Base-by-base conservation (phyloP, 1,140 invertebrate genomes). In the Scaptomyza hsui region DNA sequence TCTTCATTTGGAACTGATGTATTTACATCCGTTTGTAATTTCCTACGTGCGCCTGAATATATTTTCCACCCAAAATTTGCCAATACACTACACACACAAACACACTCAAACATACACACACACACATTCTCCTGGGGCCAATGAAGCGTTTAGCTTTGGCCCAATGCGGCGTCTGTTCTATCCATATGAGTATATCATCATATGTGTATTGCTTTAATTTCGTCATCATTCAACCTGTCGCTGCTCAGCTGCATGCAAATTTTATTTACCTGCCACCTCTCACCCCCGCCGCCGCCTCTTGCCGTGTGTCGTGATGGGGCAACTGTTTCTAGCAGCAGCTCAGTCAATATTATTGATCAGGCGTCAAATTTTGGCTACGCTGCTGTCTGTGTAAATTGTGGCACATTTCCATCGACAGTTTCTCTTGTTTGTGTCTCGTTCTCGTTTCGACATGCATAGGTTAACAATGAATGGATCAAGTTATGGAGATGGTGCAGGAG, bases 11-110 rank as follows among this genome's bases (percentile, higher is more conserved):
- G 49, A 64, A 81, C 82, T 78, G 75, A 86, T 86, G 82, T 75
- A 78, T 86, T 88, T 88, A 81, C 82, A 85, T 86, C 82, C 82
- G 82, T 78, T 88, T 81, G 82, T 77, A 88, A 86, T 86, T 88
- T 86, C 71, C 77, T 75, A 88, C 81, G 82, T 86, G 81, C 64
- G 77, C 81, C 63, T 64, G 70, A 78, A 86, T 78, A 86, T 72
- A 80, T 81, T 86, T 77, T 65, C 16, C 29, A 61, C 61, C 45
- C 47, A 68, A 79, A 68, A 68, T 56, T 15, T 81, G 24, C 32
- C 60, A 16, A 55, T 57, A 72, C 69, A 48, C 3, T 48, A 68
- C 26, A 53, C 51, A 56, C 56, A 63, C 13, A 35, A 24, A 53
- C 37, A 70, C 45, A 62, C 37, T 19, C 55, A 41, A 26, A 60